Evolutionary conservation across 2,797 vertebrate species (phyloP).

Genomic region (Malurus leucopterus): DNA sequence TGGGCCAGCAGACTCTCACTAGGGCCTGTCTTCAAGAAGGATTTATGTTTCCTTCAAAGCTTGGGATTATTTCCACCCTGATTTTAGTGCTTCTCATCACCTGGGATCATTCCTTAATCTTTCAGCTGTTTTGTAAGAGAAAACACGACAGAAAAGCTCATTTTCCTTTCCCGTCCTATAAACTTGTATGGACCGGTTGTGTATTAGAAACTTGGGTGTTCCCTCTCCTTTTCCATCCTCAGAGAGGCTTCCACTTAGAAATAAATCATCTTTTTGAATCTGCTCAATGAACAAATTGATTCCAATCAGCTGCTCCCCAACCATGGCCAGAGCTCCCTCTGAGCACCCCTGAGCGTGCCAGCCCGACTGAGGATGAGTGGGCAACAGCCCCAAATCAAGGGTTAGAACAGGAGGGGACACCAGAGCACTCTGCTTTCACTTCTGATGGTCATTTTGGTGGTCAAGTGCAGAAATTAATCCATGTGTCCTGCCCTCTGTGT

Average conservation of each 20-base stretch:
- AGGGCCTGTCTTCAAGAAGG: background rate
- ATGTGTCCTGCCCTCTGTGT: rapidly evolving
- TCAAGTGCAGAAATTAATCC: background rate
- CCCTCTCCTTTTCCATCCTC: background rate
- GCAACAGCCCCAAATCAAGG: rapidly evolving
- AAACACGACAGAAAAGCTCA: background rate
- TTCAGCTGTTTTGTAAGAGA: background rate
- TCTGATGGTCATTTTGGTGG: background rate
- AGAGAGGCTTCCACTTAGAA: background rate
- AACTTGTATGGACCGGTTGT: background rate
- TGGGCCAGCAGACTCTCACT: background rate
- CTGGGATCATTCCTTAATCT: background rate
- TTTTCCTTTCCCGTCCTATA: background rate
- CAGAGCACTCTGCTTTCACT: background rate
- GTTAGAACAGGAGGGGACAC: rapidly evolving
- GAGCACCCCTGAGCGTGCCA: background rate
- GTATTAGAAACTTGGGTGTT: background rate
- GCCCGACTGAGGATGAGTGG: rapidly evolving
- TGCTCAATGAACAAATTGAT: background rate
- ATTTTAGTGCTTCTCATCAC: background rate
- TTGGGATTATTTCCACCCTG: background rate
- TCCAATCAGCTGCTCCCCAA: background rate
- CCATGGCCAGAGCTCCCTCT: background rate
- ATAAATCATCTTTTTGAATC: background rate
- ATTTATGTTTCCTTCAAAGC: background rate